Evolutionary conservation across 2,888 invertebrate genomes (phyloP).

Genomic region (Trichopria drosophilae): DNA sequence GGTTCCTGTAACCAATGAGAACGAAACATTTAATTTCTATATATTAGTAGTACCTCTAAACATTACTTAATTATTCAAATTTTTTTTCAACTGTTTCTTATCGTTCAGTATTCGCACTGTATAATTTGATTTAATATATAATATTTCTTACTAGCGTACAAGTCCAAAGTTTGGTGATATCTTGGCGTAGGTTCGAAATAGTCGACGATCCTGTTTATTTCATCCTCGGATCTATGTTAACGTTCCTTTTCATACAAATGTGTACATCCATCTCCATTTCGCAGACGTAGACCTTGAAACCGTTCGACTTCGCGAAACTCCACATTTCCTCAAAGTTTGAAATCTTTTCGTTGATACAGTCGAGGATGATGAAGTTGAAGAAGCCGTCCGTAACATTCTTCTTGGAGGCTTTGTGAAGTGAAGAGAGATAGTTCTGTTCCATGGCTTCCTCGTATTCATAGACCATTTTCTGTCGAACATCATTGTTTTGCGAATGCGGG

Average conservation of each 20-base stretch:
- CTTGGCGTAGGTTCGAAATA: conserved; percentile 79
- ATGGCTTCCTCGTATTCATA: conserved; percentile 86
- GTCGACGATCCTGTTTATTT: conserved; percentile 73
- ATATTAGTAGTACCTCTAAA: too few relatives aligned
- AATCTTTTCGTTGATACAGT: conserved; percentile 84
- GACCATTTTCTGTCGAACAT: conserved; percentile 74
- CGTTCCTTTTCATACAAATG: conserved; percentile 79
- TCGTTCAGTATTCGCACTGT: too few relatives aligned
- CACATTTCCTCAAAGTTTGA: conserved; percentile 85
- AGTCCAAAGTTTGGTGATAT: conserved; percentile 81
- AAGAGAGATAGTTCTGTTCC: conserved; percentile 80
- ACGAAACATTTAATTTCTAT: too few relatives aligned
- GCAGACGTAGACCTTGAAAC: conserved; percentile 88
- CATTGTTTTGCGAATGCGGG: too few relatives aligned
- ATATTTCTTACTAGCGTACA: too few relatives aligned
- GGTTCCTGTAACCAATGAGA: too few relatives aligned
- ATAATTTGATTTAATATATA: too few relatives aligned
- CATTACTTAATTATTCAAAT: conserved; percentile 6
- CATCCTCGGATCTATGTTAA: conserved; percentile 77
- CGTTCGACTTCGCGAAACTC: conserved; percentile 80
- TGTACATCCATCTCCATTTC: conserved; percentile 82
- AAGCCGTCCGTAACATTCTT: conserved; percentile 88
- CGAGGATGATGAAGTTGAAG: conserved; percentile 90
- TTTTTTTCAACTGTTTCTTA: conserved; percentile 9
- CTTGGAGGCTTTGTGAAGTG: conserved; percentile 85